phyloP scores from a whole-genome alignment of 2,113 vertebrate species.

The Symphodus melops region DNA sequence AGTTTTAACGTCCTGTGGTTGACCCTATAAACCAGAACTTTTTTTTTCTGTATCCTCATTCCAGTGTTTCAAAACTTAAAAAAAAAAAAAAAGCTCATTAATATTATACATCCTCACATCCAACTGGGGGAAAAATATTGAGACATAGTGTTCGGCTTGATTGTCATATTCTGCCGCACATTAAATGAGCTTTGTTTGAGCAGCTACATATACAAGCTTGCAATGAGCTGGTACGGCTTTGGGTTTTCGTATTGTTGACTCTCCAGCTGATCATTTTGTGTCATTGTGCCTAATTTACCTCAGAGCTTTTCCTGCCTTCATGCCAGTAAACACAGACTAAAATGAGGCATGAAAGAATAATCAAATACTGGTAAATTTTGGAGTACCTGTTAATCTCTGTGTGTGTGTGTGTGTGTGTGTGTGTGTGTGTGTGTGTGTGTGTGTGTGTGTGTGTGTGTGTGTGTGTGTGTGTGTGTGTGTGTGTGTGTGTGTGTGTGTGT shows the following conservation, averaged over 20 bases:
- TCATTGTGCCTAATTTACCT: slow-evolving; percentile 60
- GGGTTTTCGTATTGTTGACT: slow-evolving; percentile 40
- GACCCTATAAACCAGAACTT: too few species aligned
- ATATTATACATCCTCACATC: too few species aligned
- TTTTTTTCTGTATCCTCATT: too few species aligned
- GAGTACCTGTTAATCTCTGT: slow-evolving; percentile 50
- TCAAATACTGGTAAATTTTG: slow-evolving; percentile 53
- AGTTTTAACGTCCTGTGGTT: too few species aligned
- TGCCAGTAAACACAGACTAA: slow-evolving; percentile 48
- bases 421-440: slow-evolving; percentile 1
- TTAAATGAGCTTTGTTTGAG: slow-evolving; percentile 2
- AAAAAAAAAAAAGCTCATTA: too few species aligned
- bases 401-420: slow-evolving; percentile 13
- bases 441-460: slow-evolving; percentile 17
- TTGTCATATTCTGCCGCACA: neutral
- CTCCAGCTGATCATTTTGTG: slow-evolving; percentile 52
- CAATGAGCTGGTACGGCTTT: slow-evolving; percentile 8
- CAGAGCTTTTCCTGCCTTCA: slow-evolving; percentile 35
- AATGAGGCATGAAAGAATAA: slow-evolving; percentile 50
- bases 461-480: neutral
- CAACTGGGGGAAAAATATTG: neutral
- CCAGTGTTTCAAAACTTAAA: too few species aligned
- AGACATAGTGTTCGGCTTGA: neutral
- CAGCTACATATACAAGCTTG: neutral
- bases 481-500: slow-evolving; percentile 13